Base-by-base conservation (phyloP, 1,140 invertebrate genomes). In the Bombyx mandarina region DNA sequence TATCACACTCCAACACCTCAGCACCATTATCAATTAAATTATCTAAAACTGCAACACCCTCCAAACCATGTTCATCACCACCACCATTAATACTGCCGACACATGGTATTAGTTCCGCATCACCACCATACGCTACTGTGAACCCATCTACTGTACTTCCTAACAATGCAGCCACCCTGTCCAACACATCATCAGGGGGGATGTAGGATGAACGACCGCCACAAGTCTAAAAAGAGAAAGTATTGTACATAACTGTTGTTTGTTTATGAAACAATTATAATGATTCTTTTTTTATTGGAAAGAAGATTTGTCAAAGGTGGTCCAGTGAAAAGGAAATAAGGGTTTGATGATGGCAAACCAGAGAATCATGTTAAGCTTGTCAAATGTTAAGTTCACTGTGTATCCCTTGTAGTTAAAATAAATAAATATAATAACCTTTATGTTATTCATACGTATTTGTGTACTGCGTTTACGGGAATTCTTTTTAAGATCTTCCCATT, bases 401-500 rank as follows among this genome's bases (percentile, higher is more conserved):
- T 45, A 45, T 45, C 7, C 7, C 10, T 8, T 45, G 45, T 45
- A 45, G 10, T 45, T 45, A 7, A 8, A 45, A 8, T 8, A 7
- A 45, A 45, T 10, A 7, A 45, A 45, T 8, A 22, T 52, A 58
- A 9, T 52, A n/a, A 54, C 60, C 52, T 58, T 62, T 7, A 62
- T 35, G n/a, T 43, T 9, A 10, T 54, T 54, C 52, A 54, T 58
- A 12, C 49, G 7, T 50, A 63, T 60, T 50, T 43, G 8, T 3
- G 62, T 46, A 45, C 43, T 55, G 54, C 61, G 61, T 53, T 63
- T 63, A 18, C 54, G 57, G 10, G 61, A 8, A 18, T 52, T 56
- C 43, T 60, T 63, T 22, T 63, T 63, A 46, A 63, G 18, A 45
- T 63, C 60, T 42, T 63, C 57, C 57, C 57, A 63, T 50, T 63